Percentiles rank a stretch among this genome's conserved stretches.
Conservation (phyloP, 2,113 vertebrate genomes). For the Indicator maculatus region DNA sequence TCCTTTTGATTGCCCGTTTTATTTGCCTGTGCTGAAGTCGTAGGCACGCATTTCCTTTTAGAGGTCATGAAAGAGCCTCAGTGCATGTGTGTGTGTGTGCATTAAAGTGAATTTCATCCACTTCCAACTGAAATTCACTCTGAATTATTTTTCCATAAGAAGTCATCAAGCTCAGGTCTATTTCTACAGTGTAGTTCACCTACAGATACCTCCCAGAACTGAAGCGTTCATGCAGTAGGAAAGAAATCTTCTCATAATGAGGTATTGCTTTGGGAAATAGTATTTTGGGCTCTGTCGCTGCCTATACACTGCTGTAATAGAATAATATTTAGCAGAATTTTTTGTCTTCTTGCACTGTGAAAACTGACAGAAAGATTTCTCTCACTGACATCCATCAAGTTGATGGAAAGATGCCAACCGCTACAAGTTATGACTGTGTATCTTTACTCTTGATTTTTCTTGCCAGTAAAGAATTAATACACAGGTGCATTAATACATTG, state of each 20-base stretch:
- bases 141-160: background rate
- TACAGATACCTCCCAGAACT: background rate
- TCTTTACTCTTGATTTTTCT: background rate
- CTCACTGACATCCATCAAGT: background rate
- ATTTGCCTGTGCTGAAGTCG: background rate
- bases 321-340: background rate
- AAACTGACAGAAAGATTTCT: background rate
- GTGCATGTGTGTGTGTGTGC: background rate
- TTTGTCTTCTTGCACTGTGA: background rate
- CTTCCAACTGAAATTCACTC: background rate
- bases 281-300: background rate
- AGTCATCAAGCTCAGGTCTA: background rate
- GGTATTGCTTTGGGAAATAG: background rate
- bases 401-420: background rate
- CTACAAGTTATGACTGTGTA: background rate
- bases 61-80: background rate
- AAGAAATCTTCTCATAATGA: background rate
- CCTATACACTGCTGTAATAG: background rate
- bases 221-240: background rate
- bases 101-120: constrained; percentile 5
- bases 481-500: background rate
- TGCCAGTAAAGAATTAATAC: background rate
- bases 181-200: background rate
- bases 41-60: background rate
- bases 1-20: background rate